Percentiles rank a stretch among this genome's conserved stretches.
These are phyloP conservation scores for Theretra japonica DNA, from an alignment of 2,888 invertebrate genomes.

Conservation along the genomic window DNA sequence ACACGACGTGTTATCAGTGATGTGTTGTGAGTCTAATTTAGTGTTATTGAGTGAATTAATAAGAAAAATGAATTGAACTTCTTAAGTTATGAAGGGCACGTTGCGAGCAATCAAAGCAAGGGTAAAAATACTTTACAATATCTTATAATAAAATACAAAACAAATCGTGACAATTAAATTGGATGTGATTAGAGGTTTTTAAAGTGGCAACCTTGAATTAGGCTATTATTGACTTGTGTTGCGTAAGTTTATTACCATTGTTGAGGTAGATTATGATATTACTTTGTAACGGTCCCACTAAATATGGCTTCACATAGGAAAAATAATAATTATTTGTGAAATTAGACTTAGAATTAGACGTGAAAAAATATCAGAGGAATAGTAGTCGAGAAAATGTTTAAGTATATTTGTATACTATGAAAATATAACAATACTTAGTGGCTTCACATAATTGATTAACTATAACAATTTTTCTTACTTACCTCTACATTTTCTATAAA, in stretches of 20 bases:
- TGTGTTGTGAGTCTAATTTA: neutral
- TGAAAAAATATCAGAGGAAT: no score
- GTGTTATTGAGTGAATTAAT: neutral
- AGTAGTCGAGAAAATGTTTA: no score
- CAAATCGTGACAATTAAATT: neutral
- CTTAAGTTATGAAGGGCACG: slow-evolving; percentile 1
- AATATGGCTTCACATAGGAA: neutral
- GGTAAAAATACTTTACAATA: neutral
- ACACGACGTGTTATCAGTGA: no score
- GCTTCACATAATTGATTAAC: no score
- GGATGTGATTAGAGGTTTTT: neutral
- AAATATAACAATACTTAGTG: no score
- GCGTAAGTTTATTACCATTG: neutral
- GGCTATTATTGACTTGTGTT: neutral
- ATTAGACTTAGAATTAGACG: neutral
- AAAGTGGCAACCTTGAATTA: neutral
- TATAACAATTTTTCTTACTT: no score
- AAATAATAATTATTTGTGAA: neutral
- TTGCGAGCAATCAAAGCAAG: slow-evolving; percentile 6
- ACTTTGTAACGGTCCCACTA: neutral
- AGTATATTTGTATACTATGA: no score
- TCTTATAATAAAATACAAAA: neutral
- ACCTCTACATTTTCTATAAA: no score
- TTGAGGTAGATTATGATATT: neutral
- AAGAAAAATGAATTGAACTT: neutral